Conservation (phyloP, 2,888 invertebrate species). For the Thecophora atra region DNA sequence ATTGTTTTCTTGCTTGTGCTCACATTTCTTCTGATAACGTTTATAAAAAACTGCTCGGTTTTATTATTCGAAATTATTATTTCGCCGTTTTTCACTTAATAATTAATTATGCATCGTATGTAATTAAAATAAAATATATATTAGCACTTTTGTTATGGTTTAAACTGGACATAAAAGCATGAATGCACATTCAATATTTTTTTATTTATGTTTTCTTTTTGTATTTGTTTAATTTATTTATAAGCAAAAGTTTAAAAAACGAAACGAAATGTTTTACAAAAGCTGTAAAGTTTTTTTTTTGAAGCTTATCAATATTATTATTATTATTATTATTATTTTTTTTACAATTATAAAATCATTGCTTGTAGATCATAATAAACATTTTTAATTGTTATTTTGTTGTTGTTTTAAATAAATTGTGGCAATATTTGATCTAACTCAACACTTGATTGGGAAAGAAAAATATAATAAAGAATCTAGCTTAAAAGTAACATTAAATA, state of each 20-base stretch:
- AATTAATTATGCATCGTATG: conserved; percentile 7
- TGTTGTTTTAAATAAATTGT: background rate
- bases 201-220: conserved; percentile 15
- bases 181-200: conserved; percentile 20
- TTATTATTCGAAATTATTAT: conserved; percentile 9
- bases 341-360: conserved; percentile 12
- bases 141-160: conserved; percentile 30
- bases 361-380: background rate
- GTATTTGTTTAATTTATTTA: background rate
- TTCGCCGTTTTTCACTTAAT: background rate
- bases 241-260: background rate
- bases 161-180: conserved; percentile 11
- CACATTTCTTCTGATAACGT: conserved; percentile 20
- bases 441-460: too few relatives aligned
- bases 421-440: background rate
- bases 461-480: too few relatives aligned
- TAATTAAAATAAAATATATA: conserved; percentile 25
- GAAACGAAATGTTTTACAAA: conserved; percentile 14
- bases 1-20: conserved; percentile 29
- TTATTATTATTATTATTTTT: conserved; percentile 29
- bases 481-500: too few relatives aligned
- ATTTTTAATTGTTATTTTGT: background rate
- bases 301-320: too few relatives aligned
- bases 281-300: background rate
- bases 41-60: conserved; percentile 6